Base-by-base conservation (phyloP, 2,888 invertebrate genomes). In the Diaphora mendica region DNA sequence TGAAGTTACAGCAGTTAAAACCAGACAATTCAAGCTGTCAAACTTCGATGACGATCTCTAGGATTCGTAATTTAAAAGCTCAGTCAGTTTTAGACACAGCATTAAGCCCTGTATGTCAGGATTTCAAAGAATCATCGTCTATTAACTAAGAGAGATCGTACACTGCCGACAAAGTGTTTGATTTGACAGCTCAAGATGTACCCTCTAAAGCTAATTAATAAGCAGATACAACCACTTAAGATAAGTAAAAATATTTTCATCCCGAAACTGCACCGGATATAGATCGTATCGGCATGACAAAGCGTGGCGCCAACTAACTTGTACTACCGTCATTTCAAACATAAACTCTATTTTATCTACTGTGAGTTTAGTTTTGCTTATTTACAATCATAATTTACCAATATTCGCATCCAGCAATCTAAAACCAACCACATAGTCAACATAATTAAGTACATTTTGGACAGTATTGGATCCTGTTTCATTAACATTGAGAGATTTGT, bases 141-240 rank as follows among this genome's bases (percentile, higher is more conserved):
- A 93, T 93, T 93, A 92, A 88, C 85, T 85, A 84, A 87, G 83
- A 78, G 82, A 85, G 84, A 87, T 88, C 86, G 82, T 80, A 79
- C 74, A 82, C 82, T 77, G 87, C 95, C 95, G 94, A 91, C 95
- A 95, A 94, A 95, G 95, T 93, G 94, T 94, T 92, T 91, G 89
- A 90, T 94, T 91, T 94, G 95, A 95, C 95, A 94, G 95, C 93
- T 91, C 91, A 86, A 91, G 91, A 89, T 92, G 92, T 93, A 91
- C 92, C 91, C 88, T 90, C 91, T 87, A 90, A 91, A 91, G 90
- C 91, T 95, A 95, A 95, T 95, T 95, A 95, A 95, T 95, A 95
- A 95, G 91, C 95, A 95, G 95, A 95, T 95, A 95, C 95, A 95
- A 92, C 94, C 95, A 95, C 95, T 95, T 95, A 94, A 94, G 95